These are phyloP conservation scores for Picus viridis DNA, from an alignment of 2,797 vertebrate species.

Conservation along the genomic window DNA sequence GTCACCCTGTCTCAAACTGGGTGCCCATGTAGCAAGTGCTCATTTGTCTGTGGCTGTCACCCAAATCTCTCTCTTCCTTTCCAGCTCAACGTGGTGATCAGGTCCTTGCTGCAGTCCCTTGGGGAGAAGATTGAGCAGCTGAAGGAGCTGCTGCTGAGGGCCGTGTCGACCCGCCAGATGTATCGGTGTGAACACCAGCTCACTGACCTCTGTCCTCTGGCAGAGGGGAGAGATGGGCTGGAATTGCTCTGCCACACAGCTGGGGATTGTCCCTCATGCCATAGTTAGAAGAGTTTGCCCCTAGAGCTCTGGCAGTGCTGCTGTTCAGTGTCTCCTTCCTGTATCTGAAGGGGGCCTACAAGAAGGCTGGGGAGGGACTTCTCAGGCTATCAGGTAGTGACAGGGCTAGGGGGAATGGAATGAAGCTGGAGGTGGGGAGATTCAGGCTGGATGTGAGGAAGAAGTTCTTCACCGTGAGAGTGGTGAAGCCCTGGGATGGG, in stretches of 20 bases:
- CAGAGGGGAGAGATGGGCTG: not conserved
- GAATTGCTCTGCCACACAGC: not conserved
- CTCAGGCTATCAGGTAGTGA: no score
- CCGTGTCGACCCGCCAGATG: constrained; percentile 87
- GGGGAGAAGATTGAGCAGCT: constrained; percentile 89
- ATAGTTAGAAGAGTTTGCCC: not conserved
- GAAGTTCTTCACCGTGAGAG: no score
- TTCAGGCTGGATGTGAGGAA: no score
- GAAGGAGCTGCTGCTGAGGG: constrained; percentile 87
- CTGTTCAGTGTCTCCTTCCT: not conserved
- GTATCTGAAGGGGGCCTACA: no score
- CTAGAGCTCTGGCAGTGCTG: not conserved
- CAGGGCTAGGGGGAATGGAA: no score
- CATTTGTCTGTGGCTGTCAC: rapidly evolving
- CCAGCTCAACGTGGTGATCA: constrained; percentile 90
- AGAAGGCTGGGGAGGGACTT: no score
- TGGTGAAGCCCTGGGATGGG: no score
- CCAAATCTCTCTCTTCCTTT: not conserved
- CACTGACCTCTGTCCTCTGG: not conserved
- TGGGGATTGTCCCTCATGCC: rapidly evolving
- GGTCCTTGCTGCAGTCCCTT: constrained; percentile 89
- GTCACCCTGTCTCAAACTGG: no score
- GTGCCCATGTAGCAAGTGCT: not conserved
- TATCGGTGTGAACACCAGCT: constrained; percentile 80
- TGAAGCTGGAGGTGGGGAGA: no score